These are phyloP conservation scores for Alosa sapidissima DNA, from an alignment of 2,797 vertebrate genomes.

Conservation along the genomic window DNA sequence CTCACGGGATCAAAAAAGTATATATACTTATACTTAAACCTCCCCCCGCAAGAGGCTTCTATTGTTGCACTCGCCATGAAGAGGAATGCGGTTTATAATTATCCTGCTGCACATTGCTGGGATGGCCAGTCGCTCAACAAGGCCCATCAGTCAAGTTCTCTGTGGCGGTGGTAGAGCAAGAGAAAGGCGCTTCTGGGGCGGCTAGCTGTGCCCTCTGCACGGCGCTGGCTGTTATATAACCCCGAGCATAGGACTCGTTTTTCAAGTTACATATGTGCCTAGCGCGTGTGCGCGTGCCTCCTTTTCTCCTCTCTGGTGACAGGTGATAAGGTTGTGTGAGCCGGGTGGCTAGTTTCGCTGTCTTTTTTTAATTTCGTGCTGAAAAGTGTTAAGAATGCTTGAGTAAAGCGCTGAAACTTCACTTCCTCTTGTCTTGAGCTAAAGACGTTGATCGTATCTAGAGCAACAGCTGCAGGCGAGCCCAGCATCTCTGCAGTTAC, in stretches of 20 bases:
- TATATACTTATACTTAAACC: not conserved
- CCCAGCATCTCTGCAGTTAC: not conserved
- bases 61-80: conserved; percentile 23
- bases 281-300: not conserved
- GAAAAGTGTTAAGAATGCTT: not conserved
- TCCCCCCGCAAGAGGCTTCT: conserved; percentile 7
- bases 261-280: not conserved
- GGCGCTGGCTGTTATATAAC: not conserved
- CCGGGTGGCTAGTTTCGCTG: not conserved
- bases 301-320: not conserved
- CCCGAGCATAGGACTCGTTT: not conserved
- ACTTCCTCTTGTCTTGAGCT: not conserved
- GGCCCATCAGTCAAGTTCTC: conserved; percentile 40
- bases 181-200: not conserved
- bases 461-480: not conserved
- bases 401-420: not conserved
- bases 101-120: conserved; percentile 27
- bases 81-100: conserved; percentile 40
- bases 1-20: too few species aligned
- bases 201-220: not conserved
- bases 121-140: conserved; percentile 33
- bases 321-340: not conserved
- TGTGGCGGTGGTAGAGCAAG: conserved; percentile 30
- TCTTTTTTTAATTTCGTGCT: not conserved
- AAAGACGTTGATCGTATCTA: not conserved